Percentiles rank a stretch among this genome's conserved stretches.
These are phyloP conservation scores for Melieria omissa DNA, from an alignment of 2,888 invertebrate species.

Conservation along the genomic window DNA sequence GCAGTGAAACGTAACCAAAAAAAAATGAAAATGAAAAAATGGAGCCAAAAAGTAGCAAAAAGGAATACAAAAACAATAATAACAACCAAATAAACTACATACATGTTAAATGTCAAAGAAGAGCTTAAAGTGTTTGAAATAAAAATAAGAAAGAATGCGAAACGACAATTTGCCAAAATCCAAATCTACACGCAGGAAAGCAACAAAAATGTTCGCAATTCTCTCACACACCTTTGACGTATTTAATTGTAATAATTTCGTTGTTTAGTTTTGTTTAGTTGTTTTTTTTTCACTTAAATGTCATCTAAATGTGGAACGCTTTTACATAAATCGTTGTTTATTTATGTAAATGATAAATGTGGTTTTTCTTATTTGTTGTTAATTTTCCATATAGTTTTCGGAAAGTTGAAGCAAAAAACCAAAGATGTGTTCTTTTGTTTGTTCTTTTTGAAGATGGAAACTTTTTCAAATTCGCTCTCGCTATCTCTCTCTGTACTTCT, in stretches of 20 bases:
- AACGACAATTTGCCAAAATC: slow-evolving; percentile 14
- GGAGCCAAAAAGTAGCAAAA: slow-evolving; percentile 23
- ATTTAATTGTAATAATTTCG: neutral
- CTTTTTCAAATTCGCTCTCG: slow-evolving; percentile 40
- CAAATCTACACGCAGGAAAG: neutral
- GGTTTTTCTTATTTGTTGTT: slow-evolving; percentile 48
- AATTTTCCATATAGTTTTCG: slow-evolving; percentile 23
- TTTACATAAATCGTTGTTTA: slow-evolving; percentile 61
- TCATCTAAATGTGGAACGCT: slow-evolving; percentile 62
- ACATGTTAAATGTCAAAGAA: slow-evolving; percentile 39
- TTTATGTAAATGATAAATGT: slow-evolving; percentile 60
- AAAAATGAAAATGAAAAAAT: neutral
- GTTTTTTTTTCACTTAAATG: slow-evolving; percentile 50
- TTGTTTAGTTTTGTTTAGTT: neutral
- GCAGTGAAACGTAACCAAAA: slow-evolving; percentile 48
- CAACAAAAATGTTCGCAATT: slow-evolving; percentile 24
- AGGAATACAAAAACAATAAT: slow-evolving; percentile 6
- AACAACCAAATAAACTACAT: neutral
- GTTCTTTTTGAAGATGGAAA: slow-evolving; percentile 24
- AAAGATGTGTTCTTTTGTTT: slow-evolving; percentile 14
- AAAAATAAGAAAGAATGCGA: slow-evolving; percentile 43
- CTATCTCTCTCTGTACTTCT: slow-evolving; percentile 38
- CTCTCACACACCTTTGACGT: slow-evolving; percentile 15
- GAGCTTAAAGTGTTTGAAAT: slow-evolving; percentile 61
- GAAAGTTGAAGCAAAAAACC: neutral